Evolutionary conservation across 2,113 vertebrate species (phyloP), one percentile per base, ranked within the genome.

Genomic region (Tragelaphus imberbis): DNA sequence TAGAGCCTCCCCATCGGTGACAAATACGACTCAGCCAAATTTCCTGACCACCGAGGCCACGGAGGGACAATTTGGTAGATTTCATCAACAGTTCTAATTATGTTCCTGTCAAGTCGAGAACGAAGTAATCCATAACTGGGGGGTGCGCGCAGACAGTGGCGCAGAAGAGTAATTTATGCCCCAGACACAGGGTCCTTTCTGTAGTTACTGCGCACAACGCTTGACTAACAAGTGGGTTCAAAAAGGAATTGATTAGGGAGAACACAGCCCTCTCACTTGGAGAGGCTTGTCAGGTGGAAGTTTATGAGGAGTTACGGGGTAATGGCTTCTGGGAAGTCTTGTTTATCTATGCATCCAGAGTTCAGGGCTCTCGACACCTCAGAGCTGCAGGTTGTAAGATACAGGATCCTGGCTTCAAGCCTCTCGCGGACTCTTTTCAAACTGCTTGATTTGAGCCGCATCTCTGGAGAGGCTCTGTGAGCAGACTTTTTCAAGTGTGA

Each of bases 11-110:
- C 97, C 98, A 10, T 97, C 96, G 77, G 99, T 99, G 99, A 99
- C 99, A 99, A 99, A 99, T 99, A 99, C 98, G 98, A 99, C 99
- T 98, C 98, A 98, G 99, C 99, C 99, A 98, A 99, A 99, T 99
- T 99, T 99, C 99, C 99, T 99, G 99, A 99, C 99, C 99, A 99
- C 97, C 97, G 98, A 99, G 99, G 99, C 99, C 99, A 98, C 98
- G 95, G 98, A 99, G 99, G 99, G 99, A 99, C 99, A 99, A 99
- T 99, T 99, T 99, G 99, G 99, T 99, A 99, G 99, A 99, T 99
- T 99, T 99, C 99, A 99, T 99, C 99, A 99, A 99, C 99, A 99
- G 99, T 98, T 99, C 99, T 99, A 99, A 99, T 99, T 99, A 99
- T 99, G 99, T 99, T 99, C 99, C 99, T 99, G 99, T 99, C 99